phyloP scores from a whole-genome alignment of 2,888 invertebrate species.

The Phaonia tiefii region DNA sequence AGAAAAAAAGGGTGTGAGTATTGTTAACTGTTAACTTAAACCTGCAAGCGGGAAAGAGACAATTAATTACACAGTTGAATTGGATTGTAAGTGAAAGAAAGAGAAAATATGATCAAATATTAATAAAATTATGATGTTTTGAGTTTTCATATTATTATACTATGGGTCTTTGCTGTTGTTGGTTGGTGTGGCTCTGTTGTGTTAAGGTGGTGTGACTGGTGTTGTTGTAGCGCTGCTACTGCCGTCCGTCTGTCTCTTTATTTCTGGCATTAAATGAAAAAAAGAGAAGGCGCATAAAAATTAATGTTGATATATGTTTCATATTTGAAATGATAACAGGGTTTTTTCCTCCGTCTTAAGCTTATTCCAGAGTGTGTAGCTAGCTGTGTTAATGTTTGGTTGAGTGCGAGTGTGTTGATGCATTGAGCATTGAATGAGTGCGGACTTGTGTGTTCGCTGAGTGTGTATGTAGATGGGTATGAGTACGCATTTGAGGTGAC shows the following conservation, averaged over 20 bases:
- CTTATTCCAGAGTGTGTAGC: too few species aligned
- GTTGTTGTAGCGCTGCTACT: neutral
- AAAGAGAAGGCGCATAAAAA: conserved; percentile 64
- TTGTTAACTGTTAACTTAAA: conserved; percentile 44
- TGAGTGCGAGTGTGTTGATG: conserved; percentile 42
- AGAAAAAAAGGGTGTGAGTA: conserved; percentile 65
- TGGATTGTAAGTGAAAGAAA: conserved; percentile 22
- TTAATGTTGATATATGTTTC: conserved; percentile 67
- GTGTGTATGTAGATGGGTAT: conserved; percentile 46
- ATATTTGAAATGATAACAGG: conserved; percentile 65
- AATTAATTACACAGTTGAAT: too few species aligned
- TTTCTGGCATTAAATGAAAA: conserved; percentile 51
- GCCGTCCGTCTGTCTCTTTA: conserved; percentile 27
- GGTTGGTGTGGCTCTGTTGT: conserved; percentile 8
- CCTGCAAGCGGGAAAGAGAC: conserved; percentile 39
- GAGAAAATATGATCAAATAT: conserved; percentile 61
- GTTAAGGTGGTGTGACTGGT: conserved; percentile 1
- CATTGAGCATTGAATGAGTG: neutral
- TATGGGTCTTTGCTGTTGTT: conserved; percentile 40
- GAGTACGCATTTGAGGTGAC: conserved; percentile 62
- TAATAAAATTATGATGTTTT: conserved; percentile 68
- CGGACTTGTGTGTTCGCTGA: conserved; percentile 9
- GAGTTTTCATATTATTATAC: conserved; percentile 64
- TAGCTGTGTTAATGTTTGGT: neutral
- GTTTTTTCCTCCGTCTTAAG: too few species aligned